These are phyloP conservation scores for Tringa solitaria DNA, from an alignment of 2,113 vertebrate genomes.

Conservation along the genomic window DNA sequence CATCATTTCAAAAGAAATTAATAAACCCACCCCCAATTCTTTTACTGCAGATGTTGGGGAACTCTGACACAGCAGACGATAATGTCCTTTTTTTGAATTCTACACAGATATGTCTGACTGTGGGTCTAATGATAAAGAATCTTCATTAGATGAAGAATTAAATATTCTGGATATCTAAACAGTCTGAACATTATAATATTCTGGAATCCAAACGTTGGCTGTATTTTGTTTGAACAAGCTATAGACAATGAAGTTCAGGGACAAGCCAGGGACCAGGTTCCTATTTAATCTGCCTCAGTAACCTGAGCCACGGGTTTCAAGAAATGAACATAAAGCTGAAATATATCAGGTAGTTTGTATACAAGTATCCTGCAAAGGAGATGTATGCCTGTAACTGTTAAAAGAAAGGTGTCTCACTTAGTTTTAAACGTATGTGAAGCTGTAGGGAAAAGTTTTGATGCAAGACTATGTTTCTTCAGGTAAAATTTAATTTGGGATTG, in stretches of 20 bases:
- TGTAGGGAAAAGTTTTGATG: not conserved
- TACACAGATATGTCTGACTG: not conserved
- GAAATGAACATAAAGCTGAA: not conserved
- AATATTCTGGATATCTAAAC: not conserved
- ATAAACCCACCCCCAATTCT: not conserved
- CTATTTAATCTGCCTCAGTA: not conserved
- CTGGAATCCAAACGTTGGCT: not conserved
- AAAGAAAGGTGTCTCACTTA: not conserved
- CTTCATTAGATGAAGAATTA: not conserved
- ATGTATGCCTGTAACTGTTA: not conserved
- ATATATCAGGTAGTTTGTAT: not conserved
- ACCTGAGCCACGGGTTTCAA: not conserved
- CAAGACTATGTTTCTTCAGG: not conserved
- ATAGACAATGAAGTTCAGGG: not conserved
- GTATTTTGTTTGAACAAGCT: not conserved
- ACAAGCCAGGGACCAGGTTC: not conserved
- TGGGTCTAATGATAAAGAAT: not conserved
- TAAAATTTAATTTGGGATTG: slow-evolving; percentile 43
- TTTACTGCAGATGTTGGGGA: not conserved
- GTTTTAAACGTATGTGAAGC: not conserved
- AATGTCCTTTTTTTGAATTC: not conserved
- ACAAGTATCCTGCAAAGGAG: not conserved
- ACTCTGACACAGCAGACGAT: not conserved
- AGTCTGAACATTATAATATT: not conserved
- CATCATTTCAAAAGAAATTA: not conserved